Percentiles rank a stretch among this genome's conserved stretches.
These are phyloP conservation scores for Sternotherus odoratus DNA, from an alignment of 2,797 vertebrate species.

Conservation along the genomic window DNA sequence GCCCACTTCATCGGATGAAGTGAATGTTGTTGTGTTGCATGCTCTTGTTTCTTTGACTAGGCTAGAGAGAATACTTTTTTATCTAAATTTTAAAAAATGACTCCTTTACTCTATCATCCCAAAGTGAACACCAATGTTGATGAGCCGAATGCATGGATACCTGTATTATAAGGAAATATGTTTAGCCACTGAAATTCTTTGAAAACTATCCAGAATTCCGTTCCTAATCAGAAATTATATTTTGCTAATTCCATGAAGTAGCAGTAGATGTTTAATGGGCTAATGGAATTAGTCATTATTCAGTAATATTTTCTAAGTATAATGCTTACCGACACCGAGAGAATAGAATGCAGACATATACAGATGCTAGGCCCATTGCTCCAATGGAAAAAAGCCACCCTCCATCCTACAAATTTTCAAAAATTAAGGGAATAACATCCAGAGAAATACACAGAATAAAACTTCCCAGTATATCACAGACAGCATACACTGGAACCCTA, in stretches of 20 bases:
- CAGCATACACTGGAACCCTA: background rate
- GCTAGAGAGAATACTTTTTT: background rate
- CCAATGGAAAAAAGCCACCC: background rate
- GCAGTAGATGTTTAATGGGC: background rate
- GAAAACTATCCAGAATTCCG: background rate
- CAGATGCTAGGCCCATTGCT: background rate
- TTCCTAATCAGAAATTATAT: background rate
- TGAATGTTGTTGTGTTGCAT: background rate
- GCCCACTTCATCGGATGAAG: no score
- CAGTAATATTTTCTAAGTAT: background rate
- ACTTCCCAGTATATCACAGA: background rate
- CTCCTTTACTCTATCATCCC: background rate
- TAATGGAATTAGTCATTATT: background rate
- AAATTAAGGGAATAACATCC: background rate
- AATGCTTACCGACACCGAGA: background rate
- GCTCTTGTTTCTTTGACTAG: background rate
- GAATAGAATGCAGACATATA: background rate
- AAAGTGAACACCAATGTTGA: background rate
- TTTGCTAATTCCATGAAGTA: background rate
- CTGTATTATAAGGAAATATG: background rate
- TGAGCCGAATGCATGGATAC: background rate
- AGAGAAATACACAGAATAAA: background rate
- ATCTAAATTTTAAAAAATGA: background rate
- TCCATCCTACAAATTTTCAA: background rate
- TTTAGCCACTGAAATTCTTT: background rate